Conservation (phyloP, 2,797 vertebrate species). For the Sus cebifrons region DNA sequence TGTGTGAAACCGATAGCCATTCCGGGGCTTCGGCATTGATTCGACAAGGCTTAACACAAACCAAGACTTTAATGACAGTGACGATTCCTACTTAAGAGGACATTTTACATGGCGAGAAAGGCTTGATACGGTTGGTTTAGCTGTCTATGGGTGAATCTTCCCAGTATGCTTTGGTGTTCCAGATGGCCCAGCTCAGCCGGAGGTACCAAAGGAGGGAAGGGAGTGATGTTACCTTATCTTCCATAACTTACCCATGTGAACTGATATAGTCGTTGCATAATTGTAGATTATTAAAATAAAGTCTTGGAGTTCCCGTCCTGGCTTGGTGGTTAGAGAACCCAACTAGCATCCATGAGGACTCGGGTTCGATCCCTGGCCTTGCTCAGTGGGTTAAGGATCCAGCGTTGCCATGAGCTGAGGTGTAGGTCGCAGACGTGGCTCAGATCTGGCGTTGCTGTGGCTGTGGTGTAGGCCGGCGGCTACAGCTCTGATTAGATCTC, state of each 20-base stretch:
- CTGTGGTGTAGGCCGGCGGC: no score
- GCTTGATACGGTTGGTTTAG: slow-evolving; percentile 5
- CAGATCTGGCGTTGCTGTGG: no score
- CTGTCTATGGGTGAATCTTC: not conserved
- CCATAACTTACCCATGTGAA: not conserved
- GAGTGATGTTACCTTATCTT: no score
- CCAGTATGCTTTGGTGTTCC: not conserved
- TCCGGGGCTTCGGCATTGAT: not conserved
- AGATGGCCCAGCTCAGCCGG: not conserved
- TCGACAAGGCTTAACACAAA: not conserved
- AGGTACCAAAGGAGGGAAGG: not conserved
- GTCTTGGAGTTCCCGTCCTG: not conserved
- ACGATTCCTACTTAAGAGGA: slow-evolving; percentile 18
- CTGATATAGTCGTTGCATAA: not conserved
- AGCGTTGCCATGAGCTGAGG: no score
- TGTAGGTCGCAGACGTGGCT: no score
- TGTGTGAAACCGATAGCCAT: not conserved
- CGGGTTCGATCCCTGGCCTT: no score
- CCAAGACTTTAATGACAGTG: not conserved
- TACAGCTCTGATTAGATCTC: no score
- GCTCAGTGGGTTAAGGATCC: no score
- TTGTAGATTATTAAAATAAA: slow-evolving; percentile 52
- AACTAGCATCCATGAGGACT: no score
- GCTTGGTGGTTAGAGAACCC: no score
- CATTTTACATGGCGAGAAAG: slow-evolving; percentile 11